Conservation (phyloP, 1,140 invertebrate species). For the Papilio glaucus region DNA sequence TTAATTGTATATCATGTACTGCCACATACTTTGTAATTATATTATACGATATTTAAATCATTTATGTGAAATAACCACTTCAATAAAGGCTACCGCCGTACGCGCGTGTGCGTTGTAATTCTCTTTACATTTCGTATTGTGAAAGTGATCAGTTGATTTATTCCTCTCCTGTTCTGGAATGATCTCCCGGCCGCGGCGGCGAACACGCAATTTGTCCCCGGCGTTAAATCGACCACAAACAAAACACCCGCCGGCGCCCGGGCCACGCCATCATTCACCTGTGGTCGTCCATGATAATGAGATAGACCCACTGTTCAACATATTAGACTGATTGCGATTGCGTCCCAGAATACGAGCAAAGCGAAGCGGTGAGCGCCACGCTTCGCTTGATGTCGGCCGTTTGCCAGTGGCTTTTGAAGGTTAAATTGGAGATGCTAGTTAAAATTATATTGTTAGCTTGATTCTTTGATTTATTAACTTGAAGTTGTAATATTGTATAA, state of each 20-base stretch:
- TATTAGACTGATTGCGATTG: constrained; percentile 81
- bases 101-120: constrained; percentile 54
- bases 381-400: constrained; percentile 38
- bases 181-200: constrained; percentile 73
- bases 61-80: too few relatives aligned
- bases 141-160: constrained; percentile 78
- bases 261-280: constrained; percentile 78
- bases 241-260: constrained; percentile 71
- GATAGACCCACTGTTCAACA: constrained; percentile 81
- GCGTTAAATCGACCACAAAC: constrained; percentile 82
- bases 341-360: constrained; percentile 51
- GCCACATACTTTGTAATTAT: too few relatives aligned
- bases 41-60: too few relatives aligned
- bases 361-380: constrained; percentile 45
- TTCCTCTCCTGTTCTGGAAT: constrained; percentile 66
- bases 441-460: background rate
- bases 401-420: background rate
- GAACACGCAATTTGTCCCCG: constrained; percentile 81
- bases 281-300: constrained; percentile 82
- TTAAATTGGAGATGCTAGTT: background rate
- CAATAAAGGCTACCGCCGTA: background rate
- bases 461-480: background rate
- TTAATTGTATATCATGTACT: too few relatives aligned
- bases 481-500: too few relatives aligned
- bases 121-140: constrained; percentile 65